Evolutionary conservation across 2,888 invertebrate genomes (phyloP), one percentile per base, ranked within the genome.

Genomic region (Lymantria monacha): DNA sequence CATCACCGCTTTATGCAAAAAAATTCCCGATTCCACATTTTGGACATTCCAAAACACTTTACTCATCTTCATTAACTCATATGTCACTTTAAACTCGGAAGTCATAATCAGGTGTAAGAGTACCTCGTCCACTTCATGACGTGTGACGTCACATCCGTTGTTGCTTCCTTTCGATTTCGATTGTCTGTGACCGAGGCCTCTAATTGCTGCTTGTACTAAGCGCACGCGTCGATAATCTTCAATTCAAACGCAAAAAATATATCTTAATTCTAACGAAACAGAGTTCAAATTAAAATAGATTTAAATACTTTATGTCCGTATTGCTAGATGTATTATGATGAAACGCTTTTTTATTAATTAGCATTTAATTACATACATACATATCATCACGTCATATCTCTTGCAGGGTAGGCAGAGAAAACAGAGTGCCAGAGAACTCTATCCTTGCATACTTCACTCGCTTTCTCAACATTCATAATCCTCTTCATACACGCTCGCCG

Each of bases 111-210:
- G 65, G 59, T 66, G 58, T 59, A 55, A 53, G 52, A 48, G 44
- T 69, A 63, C 60, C 62, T 30, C 63, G 69, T 66, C 66, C 62
- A 59, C 61, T 33, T 43, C 42, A 48, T 50, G 53, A 22, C 22
- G 22, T 33, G 48, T 74, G 70, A 77, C 85, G 81, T 85, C 85
- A 87, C 76, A 69, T 87, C 88, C 87, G 81, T 65, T 46, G 68
- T 48, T 49, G 72, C 74, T 83, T 85, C 89, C 87, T 89, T 90
- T 89, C 89, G 72, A 72, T 90, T 90, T 90, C 88, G 76, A 85
- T 87, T 87, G 87, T 85, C 84, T 86, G 81, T 86, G 87, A 82
- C 88, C 87, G 83, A 79, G 79, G 85, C 81, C 80, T 86, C 76
- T 74, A 78, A 80, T 83, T 83, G 74, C 77, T 51, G 56, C 73